Base-by-base conservation (phyloP, 2,797 vertebrate genomes). In the Gambusia yucatana region DNA sequence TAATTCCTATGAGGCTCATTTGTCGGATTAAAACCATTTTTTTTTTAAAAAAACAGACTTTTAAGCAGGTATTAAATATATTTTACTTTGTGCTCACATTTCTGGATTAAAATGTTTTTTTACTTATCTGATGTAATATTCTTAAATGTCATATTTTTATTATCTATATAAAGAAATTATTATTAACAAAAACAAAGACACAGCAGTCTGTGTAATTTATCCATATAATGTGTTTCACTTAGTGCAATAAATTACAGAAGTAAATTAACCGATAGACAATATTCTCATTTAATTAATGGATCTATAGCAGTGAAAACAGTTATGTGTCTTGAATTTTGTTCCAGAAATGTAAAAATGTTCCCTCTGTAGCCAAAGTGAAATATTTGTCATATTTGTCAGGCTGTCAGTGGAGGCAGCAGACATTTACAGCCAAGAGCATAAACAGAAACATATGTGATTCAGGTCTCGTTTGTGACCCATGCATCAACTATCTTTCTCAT, bases 321-420 rank as follows among this genome's bases (percentile, higher is more conserved):
- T 36, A 63, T 20, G 7, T 20, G 33, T 63, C 14, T 9, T 36
- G 36, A 61, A 61, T 22, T 43, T 41, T n/a, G 41, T 6, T 43
- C 22, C 65, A 2, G 25, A 25, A 44, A 43, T 22, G 11, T 69
- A 13, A 43, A 69, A 3, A 41, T 25, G 20, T 69, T 69, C 39
- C 20, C 65, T 41, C 36, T 69, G 41, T 11, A 17, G 61, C 33
- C 28, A 39, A 65, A 39, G 28, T 65, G 14, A 69, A 10, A 43
- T 43, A 69, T 69, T 14, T 69, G 65, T 69, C 65, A 69, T 69
- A 69, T 41, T 33, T 44, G 67, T 43, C 25, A 44, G 25, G 41
- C 25, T 70, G 67, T 43, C 67, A 70, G 13, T n/a, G 41, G 5
- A 70, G 67, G 67, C 22, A 70, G 67, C 67, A 70, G 41, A 70